Evolutionary conservation across 1,140 invertebrate species (phyloP), one percentile per base, ranked within the genome.

Genomic region (Pectinophora gossypiella): DNA sequence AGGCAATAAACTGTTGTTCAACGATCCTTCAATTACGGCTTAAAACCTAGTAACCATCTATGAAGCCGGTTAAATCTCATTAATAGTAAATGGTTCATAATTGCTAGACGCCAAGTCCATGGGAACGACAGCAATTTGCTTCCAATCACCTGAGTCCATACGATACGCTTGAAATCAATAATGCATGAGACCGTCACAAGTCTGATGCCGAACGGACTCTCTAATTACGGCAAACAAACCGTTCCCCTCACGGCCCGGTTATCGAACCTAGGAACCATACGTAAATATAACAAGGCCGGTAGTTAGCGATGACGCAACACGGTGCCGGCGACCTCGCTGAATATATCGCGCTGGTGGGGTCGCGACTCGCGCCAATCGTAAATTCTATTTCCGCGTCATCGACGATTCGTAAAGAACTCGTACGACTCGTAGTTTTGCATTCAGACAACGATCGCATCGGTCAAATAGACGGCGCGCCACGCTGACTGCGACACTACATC

Each of bases 321-420:
- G 44, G 47, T 61, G 64, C 38, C 64, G 61, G 61, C 64, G 70
- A 76, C 72, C 75, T 81, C 73, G 71, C 59, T 59, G 52, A 71
- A 69, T 73, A 74, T 74, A 72, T 72, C 63, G 62, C 60, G 49
- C 27, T 44, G 53, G 44, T 49, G 60, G 63, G 59, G 70, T 72
- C 70, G 66, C 49, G n/a, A n/a, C n/a, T n/a, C 70, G 67, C 48
- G 51, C 61, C 56, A 66, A 54, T 79, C 68, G 72, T 84, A 74
- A 75, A 72, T 79, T 68, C 76, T 73, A 71, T 72, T 82, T 82
- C 76, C 78, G 76, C 72, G 56, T 76, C 72, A 71, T 71, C 64
- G 62, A 76, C 65, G 52, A 64, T 71, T 70, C 64, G 57, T 62
- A 68, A 71, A 68, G 69, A 54, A 54, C 48, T 48, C 27, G 43